Evolutionary conservation across 2,113 vertebrate species (phyloP), one percentile per base, ranked within the genome.

Genomic region (Columba livia): DNA sequence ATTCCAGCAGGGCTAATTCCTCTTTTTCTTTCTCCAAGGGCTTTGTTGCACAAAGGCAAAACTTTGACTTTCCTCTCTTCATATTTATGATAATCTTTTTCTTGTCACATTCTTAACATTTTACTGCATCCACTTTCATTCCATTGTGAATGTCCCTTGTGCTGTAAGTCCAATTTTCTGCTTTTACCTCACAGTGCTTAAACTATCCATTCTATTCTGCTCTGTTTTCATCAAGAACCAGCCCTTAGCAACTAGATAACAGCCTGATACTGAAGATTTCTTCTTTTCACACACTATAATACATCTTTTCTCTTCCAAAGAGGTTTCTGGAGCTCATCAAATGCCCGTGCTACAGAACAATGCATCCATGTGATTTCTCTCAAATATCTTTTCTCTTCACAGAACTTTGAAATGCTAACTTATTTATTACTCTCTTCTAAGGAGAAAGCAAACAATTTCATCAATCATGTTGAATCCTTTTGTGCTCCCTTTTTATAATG

Each of bases 121-220:
- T 93, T 92, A 69, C 64, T 14, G 7, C 79, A 86, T 94, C 79
- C 77, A 82, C 83, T 96, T 93, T 58, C 36, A 62, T 93, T 95
- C 79, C 29, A 92, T 75, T 92, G 83, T 96, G 77, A 87, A 67
- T 73, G 70, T 94, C 65, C 50, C 73, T 75, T 89, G 61, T 93
- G 92, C 88, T 95, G 25, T 2, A 86, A 93, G 92, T 92, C 96
- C 88, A 90, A 90, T 96, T 96, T 94, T 96, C 94, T 92, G 69
- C 90, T 93, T 96, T 88, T 89, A 85, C 92, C 77, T 80, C 65
- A n/a, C 53, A 81, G 28, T 93, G 53, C 73, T 93, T 94, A 90
- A 93, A 92, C 83, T 90, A 87, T 82, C 92, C 36, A 69, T 96
- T 95, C 80, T 90, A 32, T 96, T 92, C 88, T 95, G 75, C 31